Evolutionary conservation across 2,113 vertebrate species (phyloP).

Genomic region (Erpornis zantholeuca): DNA sequence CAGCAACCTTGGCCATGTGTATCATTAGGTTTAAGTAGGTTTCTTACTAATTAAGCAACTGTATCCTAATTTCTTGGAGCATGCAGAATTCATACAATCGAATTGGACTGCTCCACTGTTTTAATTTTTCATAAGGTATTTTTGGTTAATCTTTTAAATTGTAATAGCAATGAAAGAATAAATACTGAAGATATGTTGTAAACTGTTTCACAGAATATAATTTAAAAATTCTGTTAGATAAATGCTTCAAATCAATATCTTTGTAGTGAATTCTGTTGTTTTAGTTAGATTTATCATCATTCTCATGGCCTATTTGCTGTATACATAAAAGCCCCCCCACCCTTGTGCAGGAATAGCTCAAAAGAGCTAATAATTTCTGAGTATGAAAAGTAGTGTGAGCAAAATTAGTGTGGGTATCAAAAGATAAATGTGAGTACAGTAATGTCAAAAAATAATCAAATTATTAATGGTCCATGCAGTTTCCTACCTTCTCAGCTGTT

Average conservation of each 20-base stretch:
- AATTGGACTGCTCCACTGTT: background rate
- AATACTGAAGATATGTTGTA: background rate
- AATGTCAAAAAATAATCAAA: background rate
- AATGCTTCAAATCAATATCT: background rate
- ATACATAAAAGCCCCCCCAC: accelerated
- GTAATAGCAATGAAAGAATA: background rate
- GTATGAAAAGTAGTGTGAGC: background rate
- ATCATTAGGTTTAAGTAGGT: slow-evolving; percentile 16
- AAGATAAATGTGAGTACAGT: background rate
- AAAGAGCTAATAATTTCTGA: background rate
- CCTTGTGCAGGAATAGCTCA: background rate
- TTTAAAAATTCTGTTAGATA: background rate
- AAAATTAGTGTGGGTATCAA: background rate
- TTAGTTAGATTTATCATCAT: background rate
- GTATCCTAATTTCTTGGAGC: background rate
- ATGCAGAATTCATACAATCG: background rate
- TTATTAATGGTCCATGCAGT: background rate
- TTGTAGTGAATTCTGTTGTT: background rate
- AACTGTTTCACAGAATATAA: background rate
- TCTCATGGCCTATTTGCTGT: background rate
- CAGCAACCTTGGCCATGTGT: background rate
- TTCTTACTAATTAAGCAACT: slow-evolving; percentile 24
- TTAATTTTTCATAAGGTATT: background rate
- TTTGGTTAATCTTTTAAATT: background rate
- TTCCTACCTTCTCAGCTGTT: background rate